Evolutionary conservation across 1,140 invertebrate species (phyloP), one percentile per base, ranked within the genome.

Genomic region (Scaptomyza pallida): DNA sequence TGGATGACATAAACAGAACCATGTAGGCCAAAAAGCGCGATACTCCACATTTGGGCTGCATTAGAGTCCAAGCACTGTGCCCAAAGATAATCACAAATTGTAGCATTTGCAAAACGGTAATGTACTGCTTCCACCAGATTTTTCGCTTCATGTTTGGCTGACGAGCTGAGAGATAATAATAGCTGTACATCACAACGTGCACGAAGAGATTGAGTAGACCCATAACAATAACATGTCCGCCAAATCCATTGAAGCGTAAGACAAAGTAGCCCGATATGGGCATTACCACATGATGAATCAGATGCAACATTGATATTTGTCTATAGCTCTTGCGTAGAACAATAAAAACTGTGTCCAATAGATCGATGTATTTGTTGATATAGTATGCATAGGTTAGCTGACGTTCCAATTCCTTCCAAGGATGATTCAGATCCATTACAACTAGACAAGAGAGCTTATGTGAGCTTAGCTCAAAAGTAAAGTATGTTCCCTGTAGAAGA

Each of bases 51-150:
- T 96, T n/a, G 93, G 93, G 43, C 93, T 93, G 91, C 95, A 95
- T 23, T 95, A 71, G 10, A 95, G 92, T 78, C 93, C 92, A 65
- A 94, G 94, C 6, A 43, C 30, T 33, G 30, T 69, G 86, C 96
- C 95, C 19, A 94, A 77, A 12, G 94, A 92, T 92, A 0, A 95
- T 9, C 2, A 95, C 72, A 82, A 97, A 97, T 91, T 97, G 96
- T 50, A 94, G 92, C 71, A 97, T 93, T 90, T 97, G 96, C 16
- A 96, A 75, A n/a, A 93, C 93, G 0, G 96, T 97, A 19, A 97
- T 93, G 78, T 97, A 94, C 76, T 94, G 95, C 89, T 97, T 97
- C 95, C 96, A 97, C 95, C 96, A 97, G 0, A 96, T 91, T 60
- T 93, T 94, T 37, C 93, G 93, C 78, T 93, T 94, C 89, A 93